Percentiles rank a stretch among this genome's conserved stretches.
These are phyloP conservation scores for Drosophila pseudotakahashii DNA, from an alignment of 2,888 invertebrate species.

Conservation along the genomic window DNA sequence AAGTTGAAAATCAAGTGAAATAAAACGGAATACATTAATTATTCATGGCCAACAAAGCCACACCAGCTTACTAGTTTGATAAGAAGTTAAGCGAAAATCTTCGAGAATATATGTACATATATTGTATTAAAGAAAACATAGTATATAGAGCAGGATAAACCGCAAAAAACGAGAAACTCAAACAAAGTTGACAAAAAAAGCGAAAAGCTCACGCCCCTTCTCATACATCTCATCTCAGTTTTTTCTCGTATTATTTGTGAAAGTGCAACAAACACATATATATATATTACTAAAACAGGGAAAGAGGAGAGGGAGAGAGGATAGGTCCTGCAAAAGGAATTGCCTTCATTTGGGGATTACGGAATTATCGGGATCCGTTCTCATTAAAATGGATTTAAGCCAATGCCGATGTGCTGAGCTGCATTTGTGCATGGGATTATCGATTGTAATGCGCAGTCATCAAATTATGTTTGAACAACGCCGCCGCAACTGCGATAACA, in stretches of 20 bases:
- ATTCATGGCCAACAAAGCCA: constrained; percentile 18
- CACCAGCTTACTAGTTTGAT: constrained; percentile 11
- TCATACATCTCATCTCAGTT: constrained; percentile 11
- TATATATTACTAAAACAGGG: background rate
- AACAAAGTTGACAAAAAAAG: constrained; percentile 31
- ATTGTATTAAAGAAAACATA: background rate
- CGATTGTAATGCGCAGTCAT: constrained; percentile 77
- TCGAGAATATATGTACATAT: background rate
- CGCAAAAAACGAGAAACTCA: constrained; percentile 18
- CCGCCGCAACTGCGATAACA: constrained; percentile 47
- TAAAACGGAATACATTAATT: constrained; percentile 35
- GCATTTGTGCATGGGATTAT: constrained; percentile 75
- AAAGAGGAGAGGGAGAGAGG: background rate
- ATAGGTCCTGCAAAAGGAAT: constrained; percentile 31
- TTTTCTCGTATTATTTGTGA: constrained; percentile 11
- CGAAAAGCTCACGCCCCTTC: constrained; percentile 48
- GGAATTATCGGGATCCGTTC: constrained; percentile 52
- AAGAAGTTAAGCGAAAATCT: constrained; percentile 7
- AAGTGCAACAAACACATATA: constrained; percentile 43
- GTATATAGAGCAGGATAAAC: constrained; percentile 2
- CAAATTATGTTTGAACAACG: constrained; percentile 59
- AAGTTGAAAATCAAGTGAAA: constrained; percentile 11
- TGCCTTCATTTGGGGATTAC: constrained; percentile 64
- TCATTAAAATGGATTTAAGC: constrained; percentile 75
- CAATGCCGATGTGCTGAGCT: constrained; percentile 67